phyloP scores from a whole-genome alignment of 2,888 invertebrate genomes.

The Trissolcus japonicus region DNA sequence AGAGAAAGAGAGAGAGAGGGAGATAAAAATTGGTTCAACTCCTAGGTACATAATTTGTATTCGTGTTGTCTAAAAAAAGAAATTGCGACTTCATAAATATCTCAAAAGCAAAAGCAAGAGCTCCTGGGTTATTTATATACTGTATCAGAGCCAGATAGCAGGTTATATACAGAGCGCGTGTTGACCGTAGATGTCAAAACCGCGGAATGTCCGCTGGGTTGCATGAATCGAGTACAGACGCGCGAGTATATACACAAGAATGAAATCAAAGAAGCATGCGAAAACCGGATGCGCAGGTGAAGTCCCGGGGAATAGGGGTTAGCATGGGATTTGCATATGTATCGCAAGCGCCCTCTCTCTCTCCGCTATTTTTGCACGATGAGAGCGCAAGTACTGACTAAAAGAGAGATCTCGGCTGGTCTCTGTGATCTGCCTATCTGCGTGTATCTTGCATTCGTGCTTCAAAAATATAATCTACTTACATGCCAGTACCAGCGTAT shows the following conservation, averaged over 20 bases:
- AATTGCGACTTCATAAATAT: conserved; percentile 34
- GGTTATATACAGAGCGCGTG: conserved; percentile 16
- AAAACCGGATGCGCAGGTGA: conserved; percentile 74
- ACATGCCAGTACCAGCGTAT: conserved; percentile 52
- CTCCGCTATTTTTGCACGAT: conserved; percentile 5
- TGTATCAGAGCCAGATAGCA: conserved; percentile 28
- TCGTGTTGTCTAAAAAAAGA: neutral
- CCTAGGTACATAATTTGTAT: conserved; percentile 17
- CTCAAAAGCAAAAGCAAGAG: neutral
- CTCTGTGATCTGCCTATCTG: conserved; percentile 41
- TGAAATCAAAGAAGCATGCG: conserved; percentile 65
- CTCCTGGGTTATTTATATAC: conserved; percentile 30
- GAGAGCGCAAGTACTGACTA: conserved; percentile 22
- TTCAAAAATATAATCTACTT: conserved; percentile 54
- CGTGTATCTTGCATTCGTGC: conserved; percentile 44
- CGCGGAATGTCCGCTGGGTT: conserved; percentile 48
- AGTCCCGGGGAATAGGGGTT: conserved; percentile 64
- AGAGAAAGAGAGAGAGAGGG: neutral
- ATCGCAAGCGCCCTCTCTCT: conserved; percentile 52
- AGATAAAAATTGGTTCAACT: conserved; percentile 2
- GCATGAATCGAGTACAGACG: conserved; percentile 46
- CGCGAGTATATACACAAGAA: conserved; percentile 58
- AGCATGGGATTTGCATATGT: conserved; percentile 68
- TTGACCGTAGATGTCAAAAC: conserved; percentile 52
- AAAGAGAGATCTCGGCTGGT: conserved; percentile 49